These are phyloP conservation scores for Peribatodes rhomboidaria DNA, from an alignment of 2,888 invertebrate genomes.

Conservation along the genomic window DNA sequence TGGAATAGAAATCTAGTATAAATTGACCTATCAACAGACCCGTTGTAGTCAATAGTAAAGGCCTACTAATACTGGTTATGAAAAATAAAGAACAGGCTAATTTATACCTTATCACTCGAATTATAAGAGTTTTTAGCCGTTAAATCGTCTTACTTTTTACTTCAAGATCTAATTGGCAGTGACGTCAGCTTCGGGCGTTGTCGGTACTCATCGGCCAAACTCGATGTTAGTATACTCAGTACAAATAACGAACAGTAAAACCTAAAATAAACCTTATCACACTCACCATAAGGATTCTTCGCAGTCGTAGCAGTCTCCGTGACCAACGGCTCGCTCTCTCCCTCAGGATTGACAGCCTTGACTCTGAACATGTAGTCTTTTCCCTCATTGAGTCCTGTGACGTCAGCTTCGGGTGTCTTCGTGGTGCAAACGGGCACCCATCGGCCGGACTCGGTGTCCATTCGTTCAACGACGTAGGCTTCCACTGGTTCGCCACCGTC, in stretches of 20 bases:
- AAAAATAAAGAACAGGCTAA: background rate
- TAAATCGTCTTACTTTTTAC: background rate
- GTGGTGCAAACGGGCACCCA: conserved; percentile 96
- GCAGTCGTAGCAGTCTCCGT: conserved; percentile 96
- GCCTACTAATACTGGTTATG: background rate
- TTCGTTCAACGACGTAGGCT: conserved; percentile 97
- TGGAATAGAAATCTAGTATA: conserved; percentile 51
- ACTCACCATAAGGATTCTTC: conserved; percentile 97
- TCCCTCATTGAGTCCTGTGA: conserved; percentile 97
- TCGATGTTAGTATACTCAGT: background rate
- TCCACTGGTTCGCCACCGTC: conserved; percentile 98
- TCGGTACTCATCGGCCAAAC: background rate
- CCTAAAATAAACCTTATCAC: background rate
- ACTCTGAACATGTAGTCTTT: conserved; percentile 99
- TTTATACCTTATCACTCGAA: background rate
- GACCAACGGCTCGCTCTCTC: conserved; percentile 98
- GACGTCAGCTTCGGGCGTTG: background rate
- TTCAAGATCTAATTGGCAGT: background rate
- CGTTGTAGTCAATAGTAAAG: background rate
- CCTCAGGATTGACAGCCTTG: conserved; percentile 98
- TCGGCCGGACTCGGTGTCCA: conserved; percentile 96
- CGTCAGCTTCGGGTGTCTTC: conserved; percentile 92
- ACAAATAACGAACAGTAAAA: conserved; percentile 1
- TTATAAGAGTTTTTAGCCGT: background rate
- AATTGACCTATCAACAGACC: background rate